Evolutionary conservation across 1,140 invertebrate genomes (phyloP).

Genomic region (Ctenoplectra terminalis): DNA sequence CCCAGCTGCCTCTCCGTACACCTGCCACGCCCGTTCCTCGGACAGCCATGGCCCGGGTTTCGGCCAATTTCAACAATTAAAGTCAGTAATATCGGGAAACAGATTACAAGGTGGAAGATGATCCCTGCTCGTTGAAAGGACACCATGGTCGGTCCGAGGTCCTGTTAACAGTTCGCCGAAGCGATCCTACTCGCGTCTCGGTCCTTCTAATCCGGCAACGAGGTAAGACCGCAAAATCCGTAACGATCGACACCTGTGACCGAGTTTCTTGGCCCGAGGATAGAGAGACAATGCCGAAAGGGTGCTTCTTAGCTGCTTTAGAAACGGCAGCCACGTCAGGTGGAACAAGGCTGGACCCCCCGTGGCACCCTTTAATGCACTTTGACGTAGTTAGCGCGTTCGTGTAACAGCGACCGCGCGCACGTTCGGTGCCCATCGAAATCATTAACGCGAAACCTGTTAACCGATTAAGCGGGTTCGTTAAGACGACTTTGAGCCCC

Average conservation of each 20-base stretch:
- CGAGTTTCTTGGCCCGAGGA: conserved; percentile 26
- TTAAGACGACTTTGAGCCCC: not conserved
- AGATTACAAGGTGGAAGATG: conserved; percentile 53
- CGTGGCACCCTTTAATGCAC: conserved; percentile 16
- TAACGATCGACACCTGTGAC: conserved; percentile 58
- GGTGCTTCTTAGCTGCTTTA: conserved; percentile 31
- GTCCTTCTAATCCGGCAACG: conserved; percentile 14
- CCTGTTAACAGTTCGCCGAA: not conserved
- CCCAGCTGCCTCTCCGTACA: not conserved
- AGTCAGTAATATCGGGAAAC: conserved; percentile 72
- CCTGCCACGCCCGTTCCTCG: not conserved
- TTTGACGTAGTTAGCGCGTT: not conserved
- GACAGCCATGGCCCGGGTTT: not conserved
- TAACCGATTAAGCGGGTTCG: conserved; percentile 48
- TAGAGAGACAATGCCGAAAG: conserved; percentile 51
- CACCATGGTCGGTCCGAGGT: not conserved
- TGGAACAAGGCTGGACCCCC: conserved; percentile 25
- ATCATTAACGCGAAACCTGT: conserved; percentile 61
- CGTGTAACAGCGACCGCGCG: not conserved
- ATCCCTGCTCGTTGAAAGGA: not conserved
- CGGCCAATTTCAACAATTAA: conserved; percentile 66
- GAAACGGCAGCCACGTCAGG: conserved; percentile 25
- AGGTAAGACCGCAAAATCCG: conserved; percentile 43
- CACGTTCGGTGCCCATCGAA: not conserved
- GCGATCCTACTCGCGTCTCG: not conserved